These are phyloP conservation scores for Phymanthus crucifer DNA, from an alignment of 92 coral and sea anemone genomes.

Conservation along the genomic window DNA sequence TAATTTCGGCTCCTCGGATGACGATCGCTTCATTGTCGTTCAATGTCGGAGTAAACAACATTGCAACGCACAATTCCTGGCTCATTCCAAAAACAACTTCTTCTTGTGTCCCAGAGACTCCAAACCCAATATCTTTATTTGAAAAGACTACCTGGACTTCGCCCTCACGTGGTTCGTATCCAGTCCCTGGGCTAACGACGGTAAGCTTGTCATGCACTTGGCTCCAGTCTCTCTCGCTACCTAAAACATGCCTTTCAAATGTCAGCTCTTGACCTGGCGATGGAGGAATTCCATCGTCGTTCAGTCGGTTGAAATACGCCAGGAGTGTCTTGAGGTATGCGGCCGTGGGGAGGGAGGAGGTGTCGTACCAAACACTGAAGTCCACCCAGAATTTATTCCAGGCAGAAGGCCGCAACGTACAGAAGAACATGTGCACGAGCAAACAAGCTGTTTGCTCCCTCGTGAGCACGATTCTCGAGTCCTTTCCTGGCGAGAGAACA, in stretches of 20 bases:
- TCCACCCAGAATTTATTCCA: constrained; percentile 27
- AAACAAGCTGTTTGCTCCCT: constrained; percentile 28
- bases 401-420: constrained; percentile 10
- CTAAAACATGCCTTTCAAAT: constrained; percentile 13
- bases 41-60: constrained; percentile 19
- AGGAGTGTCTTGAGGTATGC: constrained; percentile 12
- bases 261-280: not conserved
- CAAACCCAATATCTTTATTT: constrained; percentile 31
- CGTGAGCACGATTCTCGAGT: not conserved
- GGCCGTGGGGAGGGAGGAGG: not conserved
- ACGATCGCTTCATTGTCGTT: constrained; percentile 24
- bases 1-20: constrained; percentile 25
- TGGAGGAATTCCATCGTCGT: not conserved
- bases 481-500: constrained; percentile 7
- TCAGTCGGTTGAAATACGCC: constrained; percentile 4
- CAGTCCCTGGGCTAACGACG: constrained; percentile 6
- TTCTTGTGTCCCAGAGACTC: constrained; percentile 33
- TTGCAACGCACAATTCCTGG: constrained; percentile 25
- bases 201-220: not conserved
- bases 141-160: constrained; percentile 28
- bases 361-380: constrained; percentile 35
- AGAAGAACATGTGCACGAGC: constrained; percentile 22
- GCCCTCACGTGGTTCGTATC: constrained; percentile 26
- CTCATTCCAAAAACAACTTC: constrained; percentile 34
- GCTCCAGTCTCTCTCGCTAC: constrained; percentile 8